A percentile compares a stretch with the other conserved stretches of the same genome.
These are phyloP conservation scores for Harpegnathos saltator DNA, from an alignment of 1,140 invertebrate genomes.

Conservation along the genomic window DNA sequence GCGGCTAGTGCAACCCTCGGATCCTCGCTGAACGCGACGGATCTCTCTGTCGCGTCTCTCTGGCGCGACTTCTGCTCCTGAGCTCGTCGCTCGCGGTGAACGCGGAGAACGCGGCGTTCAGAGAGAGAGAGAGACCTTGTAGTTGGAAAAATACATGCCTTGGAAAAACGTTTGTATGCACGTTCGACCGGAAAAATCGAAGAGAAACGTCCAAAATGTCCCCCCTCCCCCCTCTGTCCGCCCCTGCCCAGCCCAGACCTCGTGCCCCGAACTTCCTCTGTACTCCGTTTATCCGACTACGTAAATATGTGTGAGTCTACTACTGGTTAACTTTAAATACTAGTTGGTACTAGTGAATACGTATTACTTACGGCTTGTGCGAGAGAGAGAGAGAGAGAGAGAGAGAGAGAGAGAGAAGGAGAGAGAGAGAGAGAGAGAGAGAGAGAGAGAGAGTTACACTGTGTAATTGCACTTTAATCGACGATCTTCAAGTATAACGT, in stretches of 20 bases:
- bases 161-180: constrained; percentile 16
- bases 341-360: constrained; percentile 32
- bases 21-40: constrained; percentile 68
- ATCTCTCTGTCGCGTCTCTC: not conserved
- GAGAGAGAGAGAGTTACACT: too few relatives aligned
- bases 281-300: constrained; percentile 59
- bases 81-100: too few relatives aligned
- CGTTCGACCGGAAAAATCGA: constrained; percentile 12
- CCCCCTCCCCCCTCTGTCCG: not conserved
- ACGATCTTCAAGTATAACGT: constrained; percentile 49
- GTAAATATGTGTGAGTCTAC: constrained; percentile 29
- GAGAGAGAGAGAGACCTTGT: constrained; percentile 9
- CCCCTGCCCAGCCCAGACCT: not conserved
- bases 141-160: constrained; percentile 10
- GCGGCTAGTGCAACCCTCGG: constrained; percentile 75
- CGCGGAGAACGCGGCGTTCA: too few relatives aligned
- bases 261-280: constrained; percentile 16
- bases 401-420: too few relatives aligned
- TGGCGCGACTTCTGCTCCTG: too few relatives aligned
- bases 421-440: too few relatives aligned
- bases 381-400: too few relatives aligned
- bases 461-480: constrained; percentile 48
- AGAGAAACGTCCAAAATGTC: constrained; percentile 34
- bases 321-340: constrained; percentile 36
- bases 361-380: constrained; percentile 45